A percentile compares a stretch with the other conserved stretches of the same genome.
phyloP scores from a whole-genome alignment of 2,888 invertebrate species.

The Germaria angustata region DNA sequence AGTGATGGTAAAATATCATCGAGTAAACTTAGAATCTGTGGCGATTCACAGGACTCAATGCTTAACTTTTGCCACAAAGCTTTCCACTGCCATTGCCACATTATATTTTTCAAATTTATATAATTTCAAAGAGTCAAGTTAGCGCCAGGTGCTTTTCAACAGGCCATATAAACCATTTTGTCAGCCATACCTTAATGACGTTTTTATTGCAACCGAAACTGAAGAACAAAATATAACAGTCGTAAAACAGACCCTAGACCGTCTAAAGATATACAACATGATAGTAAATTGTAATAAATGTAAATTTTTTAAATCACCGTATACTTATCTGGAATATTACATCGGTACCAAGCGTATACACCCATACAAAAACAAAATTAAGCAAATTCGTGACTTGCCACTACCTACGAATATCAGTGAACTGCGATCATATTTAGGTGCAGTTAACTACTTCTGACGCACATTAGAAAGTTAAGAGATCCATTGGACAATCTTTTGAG shows the following conservation, averaged over 20 bases:
- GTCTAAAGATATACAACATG: conserved; percentile 35
- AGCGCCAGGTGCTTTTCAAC: conserved; percentile 63
- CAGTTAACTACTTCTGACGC: conserved; percentile 50
- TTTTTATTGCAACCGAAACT: conserved; percentile 39
- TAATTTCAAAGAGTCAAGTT: conserved; percentile 60
- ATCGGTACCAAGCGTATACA: conserved; percentile 29
- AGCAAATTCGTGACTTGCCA: neutral
- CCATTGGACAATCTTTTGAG: conserved; percentile 35
- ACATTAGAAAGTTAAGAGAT: conserved; percentile 43
- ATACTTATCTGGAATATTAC: conserved; percentile 33
- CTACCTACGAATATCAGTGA: conserved; percentile 33
- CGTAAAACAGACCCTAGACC: conserved; percentile 32
- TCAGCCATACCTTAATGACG: conserved; percentile 38
- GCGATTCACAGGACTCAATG: conserved; percentile 67
- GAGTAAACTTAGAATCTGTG: conserved; percentile 66
- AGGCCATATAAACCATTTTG: conserved; percentile 53
- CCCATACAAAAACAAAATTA: conserved; percentile 37
- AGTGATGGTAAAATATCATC: conserved; percentile 1
- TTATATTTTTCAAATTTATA: conserved; percentile 63
- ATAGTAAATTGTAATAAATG: conserved; percentile 50
- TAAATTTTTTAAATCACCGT: conserved; percentile 53
- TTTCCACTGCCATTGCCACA: conserved; percentile 65
- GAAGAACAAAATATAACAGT: conserved; percentile 10
- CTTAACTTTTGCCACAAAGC: conserved; percentile 62
- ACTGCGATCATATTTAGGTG: conserved; percentile 42